Base-by-base conservation (phyloP, 2,888 invertebrate species). In the Synergus gifuensis region DNA sequence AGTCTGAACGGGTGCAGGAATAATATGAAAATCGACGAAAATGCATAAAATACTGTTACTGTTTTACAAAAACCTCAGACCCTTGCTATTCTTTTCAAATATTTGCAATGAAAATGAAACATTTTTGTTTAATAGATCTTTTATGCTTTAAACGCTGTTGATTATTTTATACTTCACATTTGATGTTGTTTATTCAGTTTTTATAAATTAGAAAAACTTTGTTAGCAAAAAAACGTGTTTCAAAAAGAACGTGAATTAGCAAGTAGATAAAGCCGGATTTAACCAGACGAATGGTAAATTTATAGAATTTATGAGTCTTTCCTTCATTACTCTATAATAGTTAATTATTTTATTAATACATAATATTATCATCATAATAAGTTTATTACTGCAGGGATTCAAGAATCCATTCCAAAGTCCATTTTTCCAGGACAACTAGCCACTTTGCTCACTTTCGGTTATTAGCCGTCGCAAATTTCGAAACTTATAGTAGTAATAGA, bases 1-100 rank as follows among this genome's bases (percentile, higher is more conserved):
- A 44, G 46, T 67, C 44, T 67, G 67, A 8, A 49, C 69, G 28
- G 46, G 28, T 69, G 28, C 46, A 69, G 28, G 28, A 49, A 69
- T 69, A 69, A 69, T 49, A 69, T 69, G 49, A 69, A 69, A 69
- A 69, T 69, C 49, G 46, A 69, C 49, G 28, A 69, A 67, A 69
- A 69, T 69, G 69, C 49, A 69, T 69, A 69, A 69, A 69, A 69
- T 28, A 46, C 14, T 69, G 28, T 46, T 8, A 14, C 28, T 16
- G 3, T 49, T 49, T 36, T 4, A 7, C 14, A 16, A 69, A 49
- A 49, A 28, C 9, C 16, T 40, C 46, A 8, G 5, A 69, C 16
- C 8, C 67, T n/a, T 2, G 9, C 4, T 54, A 54, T 54, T 49
- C 46, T 67, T 1, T 28, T 69, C 69, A 16, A 69, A 44, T 69